These are phyloP conservation scores for Rhabdornis inornatus DNA, from an alignment of 2,113 vertebrate genomes.

Conservation along the genomic window DNA sequence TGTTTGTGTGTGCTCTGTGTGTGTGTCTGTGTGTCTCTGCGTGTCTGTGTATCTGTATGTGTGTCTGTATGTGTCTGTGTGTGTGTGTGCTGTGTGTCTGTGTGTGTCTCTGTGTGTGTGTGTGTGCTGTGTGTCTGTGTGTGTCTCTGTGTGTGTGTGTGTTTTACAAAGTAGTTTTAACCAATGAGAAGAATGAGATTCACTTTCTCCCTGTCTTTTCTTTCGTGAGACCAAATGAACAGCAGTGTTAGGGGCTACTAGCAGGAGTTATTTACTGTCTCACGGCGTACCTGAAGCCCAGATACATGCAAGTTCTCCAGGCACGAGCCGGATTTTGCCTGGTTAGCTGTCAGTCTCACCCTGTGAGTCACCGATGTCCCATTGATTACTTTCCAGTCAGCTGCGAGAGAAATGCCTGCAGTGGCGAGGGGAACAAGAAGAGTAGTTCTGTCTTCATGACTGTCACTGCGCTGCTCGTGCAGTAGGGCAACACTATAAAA, in stretches of 20 bases:
- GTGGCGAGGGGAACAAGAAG: accelerated
- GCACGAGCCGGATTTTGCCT: background rate
- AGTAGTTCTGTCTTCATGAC: background rate
- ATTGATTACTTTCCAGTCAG: background rate
- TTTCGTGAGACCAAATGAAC: background rate
- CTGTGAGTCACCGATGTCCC: accelerated
- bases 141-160: accelerated
- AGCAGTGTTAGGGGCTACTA: background rate
- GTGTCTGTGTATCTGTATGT: too few species aligned
- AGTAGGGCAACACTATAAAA: background rate
- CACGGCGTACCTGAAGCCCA: background rate
- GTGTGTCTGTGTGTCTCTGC: too few species aligned
- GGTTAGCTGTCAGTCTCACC: background rate
- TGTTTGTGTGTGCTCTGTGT: too few species aligned
- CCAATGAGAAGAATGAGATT: background rate
- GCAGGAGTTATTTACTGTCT: background rate
- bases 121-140: too few species aligned
- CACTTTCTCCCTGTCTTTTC: background rate
- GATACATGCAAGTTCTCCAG: background rate
- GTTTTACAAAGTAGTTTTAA: background rate
- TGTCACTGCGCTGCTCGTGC: accelerated
- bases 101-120: too few species aligned
- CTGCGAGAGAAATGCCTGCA: accelerated
- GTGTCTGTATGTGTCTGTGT: too few species aligned
- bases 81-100: too few species aligned